These are phyloP conservation scores for Trididemnum clinides DNA, from an alignment of 23 tunicate species.

Conservation along the genomic window DNA sequence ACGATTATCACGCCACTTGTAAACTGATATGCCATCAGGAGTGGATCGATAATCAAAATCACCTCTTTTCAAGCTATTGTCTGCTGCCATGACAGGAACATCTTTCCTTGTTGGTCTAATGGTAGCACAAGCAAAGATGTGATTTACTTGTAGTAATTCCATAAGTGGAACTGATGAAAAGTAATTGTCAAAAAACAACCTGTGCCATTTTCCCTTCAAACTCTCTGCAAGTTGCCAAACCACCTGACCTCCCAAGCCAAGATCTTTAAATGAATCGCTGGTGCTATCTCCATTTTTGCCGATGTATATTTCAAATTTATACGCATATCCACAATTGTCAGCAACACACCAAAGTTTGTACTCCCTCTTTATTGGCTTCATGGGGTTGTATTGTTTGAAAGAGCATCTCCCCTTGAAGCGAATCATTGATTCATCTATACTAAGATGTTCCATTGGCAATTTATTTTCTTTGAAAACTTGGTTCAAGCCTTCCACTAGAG, in stretches of 20 bases:
- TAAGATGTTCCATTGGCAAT: background rate
- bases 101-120: slow-evolving; percentile 9
- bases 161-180: background rate
- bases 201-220: background rate
- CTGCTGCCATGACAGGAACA: background rate
- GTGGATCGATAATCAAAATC: slow-evolving; percentile 12
- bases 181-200: slow-evolving; percentile 21
- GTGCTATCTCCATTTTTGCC: background rate
- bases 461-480: background rate
- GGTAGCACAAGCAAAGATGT: slow-evolving; percentile 30
- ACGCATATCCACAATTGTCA: background rate
- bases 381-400: slow-evolving; percentile 27
- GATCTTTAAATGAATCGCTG: too few species aligned
- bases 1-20: slow-evolving; percentile 7
- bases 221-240: background rate
- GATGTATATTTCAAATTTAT: background rate
- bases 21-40: background rate
- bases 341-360: slow-evolving; percentile 15
- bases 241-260: slow-evolving; percentile 17
- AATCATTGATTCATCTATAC: slow-evolving; percentile 18
- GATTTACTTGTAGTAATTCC: background rate
- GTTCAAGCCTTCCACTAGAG: background rate
- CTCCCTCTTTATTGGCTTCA: slow-evolving; percentile 27
- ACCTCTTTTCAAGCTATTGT: background rate
- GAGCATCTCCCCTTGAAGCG: slow-evolving; percentile 9